phyloP scores from a whole-genome alignment of 2,797 vertebrate species.

The Morelia viridis region DNA sequence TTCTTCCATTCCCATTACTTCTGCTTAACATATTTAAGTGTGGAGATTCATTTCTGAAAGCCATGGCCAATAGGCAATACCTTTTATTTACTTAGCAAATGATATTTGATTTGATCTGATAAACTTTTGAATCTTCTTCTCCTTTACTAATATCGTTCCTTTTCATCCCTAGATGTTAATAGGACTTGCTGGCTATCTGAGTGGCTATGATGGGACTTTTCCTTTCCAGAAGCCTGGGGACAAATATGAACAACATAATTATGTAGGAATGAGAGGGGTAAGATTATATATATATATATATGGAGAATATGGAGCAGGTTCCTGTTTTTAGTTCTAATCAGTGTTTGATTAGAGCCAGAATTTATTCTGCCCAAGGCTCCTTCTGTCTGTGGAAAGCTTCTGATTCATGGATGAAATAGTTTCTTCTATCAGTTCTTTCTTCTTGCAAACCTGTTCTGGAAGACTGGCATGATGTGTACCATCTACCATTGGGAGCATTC shows the following conservation, averaged over 20 bases:
- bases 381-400: not conserved
- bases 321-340: not conserved
- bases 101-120: not conserved
- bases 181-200: slow-evolving; percentile 92
- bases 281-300: slow-evolving; percentile 42
- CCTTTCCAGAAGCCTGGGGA: slow-evolving; percentile 94
- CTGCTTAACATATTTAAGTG: not conserved
- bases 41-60: not conserved
- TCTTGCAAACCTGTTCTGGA: not conserved
- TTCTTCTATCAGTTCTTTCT: not conserved
- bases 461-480: not conserved
- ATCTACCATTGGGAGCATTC: not conserved
- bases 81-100: not conserved
- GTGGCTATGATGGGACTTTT: slow-evolving; percentile 93
- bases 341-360: not conserved
- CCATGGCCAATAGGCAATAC: not conserved
- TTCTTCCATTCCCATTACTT: not conserved
- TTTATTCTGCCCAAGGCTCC: not conserved
- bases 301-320: not conserved
- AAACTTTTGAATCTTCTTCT: not conserved
- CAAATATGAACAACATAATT: slow-evolving; percentile 90
- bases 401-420: not conserved
- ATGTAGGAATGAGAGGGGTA: slow-evolving; percentile 97
- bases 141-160: not conserved
- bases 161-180: slow-evolving; percentile 89